Evolutionary conservation across 2,888 invertebrate species (phyloP), one percentile per base, ranked within the genome.

Genomic region (Phengaris arion): DNA sequence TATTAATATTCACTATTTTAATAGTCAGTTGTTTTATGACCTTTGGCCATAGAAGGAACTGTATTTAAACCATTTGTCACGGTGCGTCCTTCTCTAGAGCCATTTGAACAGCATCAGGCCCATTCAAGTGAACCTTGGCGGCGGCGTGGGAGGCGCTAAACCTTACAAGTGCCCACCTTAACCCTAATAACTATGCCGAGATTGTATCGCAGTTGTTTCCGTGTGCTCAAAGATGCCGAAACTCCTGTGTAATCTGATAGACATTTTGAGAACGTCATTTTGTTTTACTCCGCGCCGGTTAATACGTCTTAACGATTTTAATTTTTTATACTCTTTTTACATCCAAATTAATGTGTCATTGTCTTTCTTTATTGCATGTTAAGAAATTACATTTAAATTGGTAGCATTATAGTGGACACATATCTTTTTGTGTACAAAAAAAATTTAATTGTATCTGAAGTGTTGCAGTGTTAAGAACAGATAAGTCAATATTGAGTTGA

Each of bases 11-110:
- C 12, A 9, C 52, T 2, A 52, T 52, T 12, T 2, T 52, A 52
- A 52, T 52, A 52, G 52, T 52, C 2, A 45, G 22, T 45, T 64
- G 64, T 64, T 12, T 64, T 64, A 35, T 7, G 35, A 64, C 64
- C 64, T 64, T 35, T 22, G 64, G 15, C 64, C 64, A 64, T 64
- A 64, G 12, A 64, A 64, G 48, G 48, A 51, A 15, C 15, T 70
- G 51, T 51, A 72, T 72, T 68, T 72, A 72, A 22, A 35, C 15
- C 52, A 35, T 72, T 72, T 35, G 72, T 54, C 52, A 52, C 72
- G 72, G 72, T 72, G 52, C 35, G 72, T 72, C 72, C 72, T 70
- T 70, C 70, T 72, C 72, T 54, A 35, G 13, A 72, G 69, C 69
- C n/a, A 48, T 69, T 46, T 6, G 13, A 35, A 68, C 70, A 72